Evolutionary conservation across 2,888 invertebrate species (phyloP).

Genomic region (Pycnomerus fuliginosus): DNA sequence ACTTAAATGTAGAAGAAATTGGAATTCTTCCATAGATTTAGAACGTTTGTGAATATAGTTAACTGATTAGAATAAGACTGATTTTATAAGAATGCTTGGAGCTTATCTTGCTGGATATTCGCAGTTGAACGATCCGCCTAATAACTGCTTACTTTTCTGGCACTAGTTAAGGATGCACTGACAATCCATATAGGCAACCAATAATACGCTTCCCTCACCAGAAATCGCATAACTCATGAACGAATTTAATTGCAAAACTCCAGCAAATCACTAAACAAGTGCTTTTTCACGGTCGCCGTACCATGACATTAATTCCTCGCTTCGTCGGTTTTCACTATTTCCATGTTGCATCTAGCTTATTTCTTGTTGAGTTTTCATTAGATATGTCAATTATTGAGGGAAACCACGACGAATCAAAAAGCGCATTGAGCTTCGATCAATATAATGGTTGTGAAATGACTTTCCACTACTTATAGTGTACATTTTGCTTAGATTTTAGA

Average conservation of each 20-base stretch:
- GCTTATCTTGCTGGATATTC: too few species aligned
- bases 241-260: too few species aligned
- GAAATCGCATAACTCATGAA: too few species aligned
- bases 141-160: too few species aligned
- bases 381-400: slow-evolving; percentile 35
- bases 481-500: slow-evolving; percentile 39
- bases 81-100: slow-evolving; percentile 21
- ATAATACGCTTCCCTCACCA: too few species aligned
- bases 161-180: too few species aligned
- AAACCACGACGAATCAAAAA: slow-evolving; percentile 14
- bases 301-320: slow-evolving; percentile 15
- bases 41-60: slow-evolving; percentile 1
- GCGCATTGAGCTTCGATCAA: slow-evolving; percentile 46
- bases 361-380: slow-evolving; percentile 9
- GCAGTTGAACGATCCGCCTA: too few species aligned
- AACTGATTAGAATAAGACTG: slow-evolving; percentile 26
- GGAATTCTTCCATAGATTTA: slow-evolving; percentile 20
- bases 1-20: slow-evolving; percentile 3
- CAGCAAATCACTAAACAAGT: too few species aligned
- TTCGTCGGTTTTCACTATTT: slow-evolving; percentile 11
- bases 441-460: slow-evolving; percentile 48
- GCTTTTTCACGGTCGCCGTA: too few species aligned
- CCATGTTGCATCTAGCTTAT: slow-evolving; percentile 10
- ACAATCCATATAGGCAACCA: too few species aligned
- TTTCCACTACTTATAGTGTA: slow-evolving; percentile 25